Conservation (phyloP, 2,888 invertebrate genomes). For the Pemphredon lugubris region DNA sequence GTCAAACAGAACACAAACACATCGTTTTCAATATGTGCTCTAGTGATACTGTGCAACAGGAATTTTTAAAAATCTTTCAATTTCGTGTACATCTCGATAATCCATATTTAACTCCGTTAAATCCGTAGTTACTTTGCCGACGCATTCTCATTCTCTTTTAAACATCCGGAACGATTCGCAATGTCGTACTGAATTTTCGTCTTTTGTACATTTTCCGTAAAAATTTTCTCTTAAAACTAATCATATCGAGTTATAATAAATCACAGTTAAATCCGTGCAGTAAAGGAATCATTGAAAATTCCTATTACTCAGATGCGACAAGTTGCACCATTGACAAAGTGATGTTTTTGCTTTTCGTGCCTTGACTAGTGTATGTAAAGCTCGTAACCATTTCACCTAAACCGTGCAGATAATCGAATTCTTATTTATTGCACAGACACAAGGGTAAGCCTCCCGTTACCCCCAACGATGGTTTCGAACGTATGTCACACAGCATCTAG, state of each 20-base stretch:
- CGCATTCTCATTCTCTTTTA: slow-evolving; percentile 36
- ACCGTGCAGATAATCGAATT: slow-evolving; percentile 61
- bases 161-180: slow-evolving; percentile 31
- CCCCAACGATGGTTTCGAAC: slow-evolving; percentile 52
- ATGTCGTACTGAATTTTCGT: slow-evolving; percentile 19
- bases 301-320: slow-evolving; percentile 69
- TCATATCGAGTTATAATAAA: slow-evolving; percentile 69
- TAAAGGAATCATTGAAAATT: slow-evolving; percentile 67
- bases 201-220: slow-evolving; percentile 53
- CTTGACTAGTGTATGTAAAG: slow-evolving; percentile 74
- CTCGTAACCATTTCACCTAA: slow-evolving; percentile 69
- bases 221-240: slow-evolving; percentile 68
- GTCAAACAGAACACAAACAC: slow-evolving; percentile 67
- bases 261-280: slow-evolving; percentile 69
- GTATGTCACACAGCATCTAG: slow-evolving; percentile 46
- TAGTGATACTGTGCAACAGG: slow-evolving; percentile 70
- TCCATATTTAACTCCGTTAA: slow-evolving; percentile 8
- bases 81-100: slow-evolving; percentile 18
- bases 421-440: slow-evolving; percentile 67
- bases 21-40: slow-evolving; percentile 67
- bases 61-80: slow-evolving; percentile 58
- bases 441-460: slow-evolving; percentile 43
- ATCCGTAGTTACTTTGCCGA: slow-evolving; percentile 19
- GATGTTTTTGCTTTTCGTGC: slow-evolving; percentile 68
- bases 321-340: slow-evolving; percentile 71